Conservation (phyloP, 2,113 vertebrate species). For the Malurus melanocephalus region DNA sequence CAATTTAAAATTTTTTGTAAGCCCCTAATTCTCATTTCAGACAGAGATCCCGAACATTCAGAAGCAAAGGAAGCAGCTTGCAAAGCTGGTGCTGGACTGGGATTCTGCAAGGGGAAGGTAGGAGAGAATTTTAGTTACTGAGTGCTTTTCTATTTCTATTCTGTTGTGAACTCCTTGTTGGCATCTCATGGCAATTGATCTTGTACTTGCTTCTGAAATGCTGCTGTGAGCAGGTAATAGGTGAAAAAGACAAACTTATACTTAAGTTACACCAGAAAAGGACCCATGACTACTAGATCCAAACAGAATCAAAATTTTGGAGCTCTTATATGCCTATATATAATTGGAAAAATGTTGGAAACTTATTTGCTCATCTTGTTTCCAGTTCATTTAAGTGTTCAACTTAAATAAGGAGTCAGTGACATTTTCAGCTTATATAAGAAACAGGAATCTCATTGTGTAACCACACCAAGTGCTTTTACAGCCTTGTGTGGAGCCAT, state of each 20-base stretch:
- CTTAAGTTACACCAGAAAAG: neutral
- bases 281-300: neutral
- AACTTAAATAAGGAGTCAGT: neutral
- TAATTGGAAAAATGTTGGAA: neutral
- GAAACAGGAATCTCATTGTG: neutral
- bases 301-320: neutral
- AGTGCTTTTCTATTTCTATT: neutral
- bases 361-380: neutral
- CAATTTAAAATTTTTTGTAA: neutral
- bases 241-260: fast-evolving
- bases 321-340: neutral
- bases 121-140: neutral
- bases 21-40: slow-evolving; percentile 57
- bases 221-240: neutral
- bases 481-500: neutral
- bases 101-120: slow-evolving; percentile 95
- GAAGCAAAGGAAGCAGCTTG: slow-evolving; percentile 95
- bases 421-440: neutral
- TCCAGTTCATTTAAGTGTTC: neutral
- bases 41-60: slow-evolving; percentile 95
- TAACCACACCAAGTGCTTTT: neutral
- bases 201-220: neutral
- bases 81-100: slow-evolving; percentile 93
- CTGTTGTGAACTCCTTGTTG: neutral
- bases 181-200: neutral